These are phyloP conservation scores for Narcine bancroftii DNA, from an alignment of 2,113 vertebrate species.

Conservation along the genomic window DNA sequence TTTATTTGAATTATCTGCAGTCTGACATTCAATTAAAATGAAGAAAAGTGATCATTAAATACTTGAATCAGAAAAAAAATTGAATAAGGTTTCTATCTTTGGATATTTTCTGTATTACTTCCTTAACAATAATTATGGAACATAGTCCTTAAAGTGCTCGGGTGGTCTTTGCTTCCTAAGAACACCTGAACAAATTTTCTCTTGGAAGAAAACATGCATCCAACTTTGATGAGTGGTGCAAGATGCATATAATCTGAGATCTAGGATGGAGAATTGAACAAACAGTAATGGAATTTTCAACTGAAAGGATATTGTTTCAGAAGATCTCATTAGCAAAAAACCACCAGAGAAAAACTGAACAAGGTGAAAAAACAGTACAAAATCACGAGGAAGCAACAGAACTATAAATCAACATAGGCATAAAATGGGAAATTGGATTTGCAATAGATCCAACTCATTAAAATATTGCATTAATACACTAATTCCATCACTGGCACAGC, in stretches of 20 bases:
- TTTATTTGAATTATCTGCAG: neutral
- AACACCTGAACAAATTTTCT: neutral
- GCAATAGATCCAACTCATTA: neutral
- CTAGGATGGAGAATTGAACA: neutral
- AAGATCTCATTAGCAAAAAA: neutral
- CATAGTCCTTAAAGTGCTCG: too few species aligned
- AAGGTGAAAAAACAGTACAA: neutral
- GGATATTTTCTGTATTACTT: neutral
- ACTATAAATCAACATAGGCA: neutral
- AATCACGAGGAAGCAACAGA: neutral
- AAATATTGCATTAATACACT: neutral
- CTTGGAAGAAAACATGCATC: neutral
- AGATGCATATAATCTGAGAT: neutral
- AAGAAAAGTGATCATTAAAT: neutral
- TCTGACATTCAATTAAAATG: neutral
- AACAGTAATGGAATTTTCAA: neutral
- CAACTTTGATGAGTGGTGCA: neutral
- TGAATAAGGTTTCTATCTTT: neutral
- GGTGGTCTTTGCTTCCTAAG: too few species aligned
- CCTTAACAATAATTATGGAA: neutral
- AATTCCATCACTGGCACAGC: too few species aligned
- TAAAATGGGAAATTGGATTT: neutral
- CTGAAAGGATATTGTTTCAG: neutral
- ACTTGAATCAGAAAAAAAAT: neutral
- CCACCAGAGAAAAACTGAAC: neutral